phyloP scores from a whole-genome alignment of 1,140 invertebrate genomes.

The Microplitis mediator region DNA sequence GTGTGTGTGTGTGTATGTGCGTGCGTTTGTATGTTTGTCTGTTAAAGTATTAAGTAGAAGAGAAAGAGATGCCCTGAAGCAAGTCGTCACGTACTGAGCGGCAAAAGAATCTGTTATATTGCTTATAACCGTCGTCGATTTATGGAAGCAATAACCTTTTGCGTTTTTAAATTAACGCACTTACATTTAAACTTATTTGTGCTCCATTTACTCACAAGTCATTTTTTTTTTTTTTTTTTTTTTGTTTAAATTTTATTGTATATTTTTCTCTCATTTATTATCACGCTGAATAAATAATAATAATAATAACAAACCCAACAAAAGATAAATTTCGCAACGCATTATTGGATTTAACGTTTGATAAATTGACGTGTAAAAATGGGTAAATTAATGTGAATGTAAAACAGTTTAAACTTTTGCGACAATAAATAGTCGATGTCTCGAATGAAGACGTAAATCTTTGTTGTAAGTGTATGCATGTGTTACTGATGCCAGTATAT shows the following conservation, averaged over 20 bases:
- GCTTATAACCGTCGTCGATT: conserved; percentile 35
- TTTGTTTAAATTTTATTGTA: neutral
- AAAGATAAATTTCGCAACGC: too few relatives aligned
- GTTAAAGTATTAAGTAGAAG: neutral
- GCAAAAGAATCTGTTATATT: neutral
- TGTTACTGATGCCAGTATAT: too few relatives aligned
- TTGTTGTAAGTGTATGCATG: neutral
- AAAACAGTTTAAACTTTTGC: too few relatives aligned
- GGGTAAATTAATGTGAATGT: too few relatives aligned
- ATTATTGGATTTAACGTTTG: too few relatives aligned
- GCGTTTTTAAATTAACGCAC: conserved; percentile 31
- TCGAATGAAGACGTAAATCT: conserved; percentile 21
- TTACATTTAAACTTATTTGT: conserved; percentile 6
- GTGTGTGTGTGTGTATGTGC: too few relatives aligned
- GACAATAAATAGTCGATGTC: neutral
- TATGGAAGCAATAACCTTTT: conserved; percentile 53
- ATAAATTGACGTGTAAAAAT: too few relatives aligned
- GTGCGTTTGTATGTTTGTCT: too few relatives aligned
- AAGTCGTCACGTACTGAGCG: conserved; percentile 20
- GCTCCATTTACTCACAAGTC: neutral
- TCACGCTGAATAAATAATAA: neutral
- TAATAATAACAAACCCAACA: neutral
- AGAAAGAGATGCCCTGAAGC: conserved; percentile 20
- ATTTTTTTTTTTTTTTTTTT: too few relatives aligned
- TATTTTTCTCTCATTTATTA: neutral